phyloP scores from a whole-genome alignment of 2,797 vertebrate genomes.

The Centroberyx gerrardi region DNA sequence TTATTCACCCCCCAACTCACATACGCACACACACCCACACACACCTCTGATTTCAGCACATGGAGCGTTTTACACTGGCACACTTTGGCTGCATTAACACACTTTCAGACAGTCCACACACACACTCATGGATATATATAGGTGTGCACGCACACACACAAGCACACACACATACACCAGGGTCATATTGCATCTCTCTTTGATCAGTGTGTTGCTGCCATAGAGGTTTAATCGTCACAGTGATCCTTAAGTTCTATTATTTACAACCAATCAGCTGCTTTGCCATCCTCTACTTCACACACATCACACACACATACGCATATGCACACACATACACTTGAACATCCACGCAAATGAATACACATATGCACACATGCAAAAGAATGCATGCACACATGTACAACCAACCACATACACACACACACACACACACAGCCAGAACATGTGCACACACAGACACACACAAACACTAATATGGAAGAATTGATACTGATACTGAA shows the following conservation, averaged over 20 bases:
- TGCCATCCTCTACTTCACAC: slow-evolving; percentile 55
- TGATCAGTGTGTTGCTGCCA: slow-evolving; percentile 49
- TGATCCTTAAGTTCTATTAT: slow-evolving; percentile 81
- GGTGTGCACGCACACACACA: slow-evolving; percentile 2
- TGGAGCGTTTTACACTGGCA: slow-evolving; percentile 30
- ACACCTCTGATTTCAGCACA: slow-evolving; percentile 60
- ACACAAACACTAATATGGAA: slow-evolving; percentile 28
- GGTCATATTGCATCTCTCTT: slow-evolving; percentile 60
- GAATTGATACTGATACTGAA: slow-evolving; percentile 41
- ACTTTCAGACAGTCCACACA: slow-evolving; percentile 9
- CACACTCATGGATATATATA: slow-evolving; percentile 28
- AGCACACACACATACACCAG: slow-evolving; percentile 57
- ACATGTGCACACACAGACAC: neutral
- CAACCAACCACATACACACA: slow-evolving; percentile 10
- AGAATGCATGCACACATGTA: neutral
- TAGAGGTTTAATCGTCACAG: slow-evolving; percentile 66
- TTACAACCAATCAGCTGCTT: slow-evolving; percentile 78
- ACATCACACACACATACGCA: slow-evolving; percentile 21
- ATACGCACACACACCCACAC: slow-evolving; percentile 57
- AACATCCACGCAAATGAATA: neutral
- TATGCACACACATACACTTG: slow-evolving; percentile 13
- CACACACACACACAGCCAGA: neutral
- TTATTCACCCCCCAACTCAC: slow-evolving; percentile 87
- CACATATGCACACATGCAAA: neutral
- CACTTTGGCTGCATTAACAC: slow-evolving; percentile 44